Evolutionary conservation across 1,140 invertebrate genomes (phyloP), one percentile per base, ranked within the genome.

Genomic region (Brachionus asplanchnoidis): DNA sequence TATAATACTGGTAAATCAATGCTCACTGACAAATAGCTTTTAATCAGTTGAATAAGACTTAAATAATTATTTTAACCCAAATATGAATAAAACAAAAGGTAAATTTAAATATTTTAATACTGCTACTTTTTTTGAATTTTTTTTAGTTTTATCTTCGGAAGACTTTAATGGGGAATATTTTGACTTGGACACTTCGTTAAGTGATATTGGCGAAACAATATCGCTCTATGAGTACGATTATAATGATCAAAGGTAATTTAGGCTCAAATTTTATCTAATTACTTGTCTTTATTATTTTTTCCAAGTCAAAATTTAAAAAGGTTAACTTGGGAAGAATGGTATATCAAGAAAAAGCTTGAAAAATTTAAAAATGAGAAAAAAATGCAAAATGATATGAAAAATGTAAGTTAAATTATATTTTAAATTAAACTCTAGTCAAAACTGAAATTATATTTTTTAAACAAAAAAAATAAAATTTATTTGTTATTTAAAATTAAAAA

Each of bases 241-340:
- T 28, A 68, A 82, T 28, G 79, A 82, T 82, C 32, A 60, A 11
- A 82, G 50, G 79, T 82, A 82, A 66, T 23, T 68, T 65, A 11
- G 8, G 3, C 4, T 36, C 6, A 65, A 65, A 12, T 12, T 8
- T 20, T 12, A 0, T 46, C 3, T 23, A 65, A 17, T 36, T 1
- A 8, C 20, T 80, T 82, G 0, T 23, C 14, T 60, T 32, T 12
- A 42, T 20, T 73, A 32, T 20, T 17, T 32, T 28, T 23, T 56
- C 6, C 32, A 82, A 60, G 65, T 23, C 56, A 82, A 82, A 65
- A 11, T 44, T 44, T 17, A 0, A 82, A 44, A 26, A 14, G 53
- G 12, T 12, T 82, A 20, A 82, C 79, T 20, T 82, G 79, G 79
- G 53, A 82, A 68, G 79, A 82, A 65, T 82, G 79, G 79, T 82